Percentiles rank a stretch among this genome's conserved stretches.
Conservation (phyloP, 1,140 invertebrate species). For the Brachionus calyciflorus region DNA sequence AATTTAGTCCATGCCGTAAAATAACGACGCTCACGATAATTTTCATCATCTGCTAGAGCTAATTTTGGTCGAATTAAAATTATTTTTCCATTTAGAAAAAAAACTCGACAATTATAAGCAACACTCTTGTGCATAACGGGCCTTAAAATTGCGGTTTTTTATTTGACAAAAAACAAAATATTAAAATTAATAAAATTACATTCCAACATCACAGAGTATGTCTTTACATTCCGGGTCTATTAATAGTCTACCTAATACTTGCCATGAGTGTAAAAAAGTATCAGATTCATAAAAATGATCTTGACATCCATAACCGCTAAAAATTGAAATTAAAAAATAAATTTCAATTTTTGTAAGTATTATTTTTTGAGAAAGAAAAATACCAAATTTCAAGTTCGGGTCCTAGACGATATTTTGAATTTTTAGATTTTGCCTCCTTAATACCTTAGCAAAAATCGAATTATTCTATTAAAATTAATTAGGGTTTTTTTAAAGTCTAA, state of each 20-base stretch:
- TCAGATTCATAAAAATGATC: slow-evolving; percentile 96
- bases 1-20: slow-evolving; percentile 88
- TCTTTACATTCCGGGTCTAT: slow-evolving; percentile 74
- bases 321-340: slow-evolving; percentile 59
- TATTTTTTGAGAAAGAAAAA: slow-evolving; percentile 52
- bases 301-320: slow-evolving; percentile 94
- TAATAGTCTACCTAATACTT: slow-evolving; percentile 79
- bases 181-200: slow-evolving; percentile 63
- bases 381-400: slow-evolving; percentile 91
- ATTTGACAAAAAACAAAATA: slow-evolving; percentile 2
- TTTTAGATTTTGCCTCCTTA: slow-evolving; percentile 76
- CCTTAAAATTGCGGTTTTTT: slow-evolving; percentile 52
- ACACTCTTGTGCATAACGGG: slow-evolving; percentile 92
- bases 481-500: slow-evolving; percentile 62
- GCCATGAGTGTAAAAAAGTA: slow-evolving; percentile 90
- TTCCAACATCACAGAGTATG: slow-evolving; percentile 90
- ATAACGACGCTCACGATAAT: slow-evolving; percentile 92
- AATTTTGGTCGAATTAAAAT: slow-evolving; percentile 91
- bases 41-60: slow-evolving; percentile 85
- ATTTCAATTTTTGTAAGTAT: slow-evolving; percentile 29
- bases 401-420: slow-evolving; percentile 83
- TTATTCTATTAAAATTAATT: background rate
- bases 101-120: slow-evolving; percentile 87
- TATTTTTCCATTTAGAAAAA: slow-evolving; percentile 85
- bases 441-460: slow-evolving; percentile 66